Conservation (phyloP, 1,140 invertebrate species). For the Caenorhabditis inopinata region DNA sequence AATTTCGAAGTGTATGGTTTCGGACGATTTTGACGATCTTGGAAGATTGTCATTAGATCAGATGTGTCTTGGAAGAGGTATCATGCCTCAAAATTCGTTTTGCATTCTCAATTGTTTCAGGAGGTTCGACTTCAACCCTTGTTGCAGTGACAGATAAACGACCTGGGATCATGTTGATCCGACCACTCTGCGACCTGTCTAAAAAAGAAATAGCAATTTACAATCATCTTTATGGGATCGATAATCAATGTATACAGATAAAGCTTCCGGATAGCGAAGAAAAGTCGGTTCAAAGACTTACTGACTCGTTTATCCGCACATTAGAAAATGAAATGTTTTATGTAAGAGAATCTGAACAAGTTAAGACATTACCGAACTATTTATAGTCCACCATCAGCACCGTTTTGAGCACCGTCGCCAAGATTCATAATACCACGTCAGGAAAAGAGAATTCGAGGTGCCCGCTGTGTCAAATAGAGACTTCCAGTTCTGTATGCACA, state of each 20-base stretch:
- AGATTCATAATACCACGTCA: neutral
- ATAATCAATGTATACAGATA: neutral
- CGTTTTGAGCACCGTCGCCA: neutral
- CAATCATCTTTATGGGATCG: neutral
- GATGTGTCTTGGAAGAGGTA: neutral
- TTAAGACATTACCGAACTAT: neutral
- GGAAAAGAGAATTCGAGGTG: neutral
- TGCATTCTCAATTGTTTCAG: too few relatives aligned
- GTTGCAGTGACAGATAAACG: neutral
- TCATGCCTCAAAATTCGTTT: too few relatives aligned
- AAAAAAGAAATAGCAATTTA: neutral
- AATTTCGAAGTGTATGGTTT: slow-evolving; percentile 42
- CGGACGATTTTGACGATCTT: slow-evolving; percentile 32
- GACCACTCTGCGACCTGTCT: neutral
- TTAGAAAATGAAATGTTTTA: slow-evolving; percentile 11
- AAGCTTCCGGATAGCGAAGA: neutral
- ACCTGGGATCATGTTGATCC: neutral
- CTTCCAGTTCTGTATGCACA: neutral
- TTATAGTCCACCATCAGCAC: slow-evolving; percentile 10
- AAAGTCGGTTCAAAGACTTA: neutral
- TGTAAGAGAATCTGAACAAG: neutral
- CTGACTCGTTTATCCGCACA: neutral
- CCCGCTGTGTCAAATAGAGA: neutral
- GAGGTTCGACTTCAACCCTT: neutral
- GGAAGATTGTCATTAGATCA: slow-evolving; percentile 35